phyloP scores from a whole-genome alignment of 2,888 invertebrate species.

The Eupithecia centaureata region DNA sequence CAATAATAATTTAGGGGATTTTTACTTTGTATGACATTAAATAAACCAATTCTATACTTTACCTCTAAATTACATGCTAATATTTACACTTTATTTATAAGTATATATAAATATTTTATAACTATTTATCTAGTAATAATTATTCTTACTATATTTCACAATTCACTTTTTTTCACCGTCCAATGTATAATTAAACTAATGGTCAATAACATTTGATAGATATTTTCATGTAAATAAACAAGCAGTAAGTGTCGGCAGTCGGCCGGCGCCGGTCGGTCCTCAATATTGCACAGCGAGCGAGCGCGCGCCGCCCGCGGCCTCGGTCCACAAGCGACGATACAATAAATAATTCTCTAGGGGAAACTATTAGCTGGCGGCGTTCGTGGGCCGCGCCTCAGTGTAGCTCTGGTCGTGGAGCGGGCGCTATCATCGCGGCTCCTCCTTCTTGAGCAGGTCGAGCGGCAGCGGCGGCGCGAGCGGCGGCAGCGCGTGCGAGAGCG shows the following conservation, averaged over 20 bases:
- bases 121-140: conserved; percentile 75
- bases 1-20: conserved; percentile 83
- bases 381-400: conserved; percentile 50
- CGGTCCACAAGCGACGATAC: conserved; percentile 67
- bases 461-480: conserved; percentile 67
- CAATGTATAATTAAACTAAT: conserved; percentile 84
- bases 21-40: conserved; percentile 81
- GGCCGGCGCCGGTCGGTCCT: conserved; percentile 63
- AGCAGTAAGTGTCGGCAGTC: conserved; percentile 75
- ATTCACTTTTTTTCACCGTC: conserved; percentile 77
- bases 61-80: conserved; percentile 81
- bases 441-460: conserved; percentile 85
- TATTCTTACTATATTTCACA: conserved; percentile 63
- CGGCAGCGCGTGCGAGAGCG: no score
- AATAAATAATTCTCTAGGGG: conserved; percentile 81
- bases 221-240: conserved; percentile 83
- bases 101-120: conserved; percentile 84
- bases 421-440: conserved; percentile 83
- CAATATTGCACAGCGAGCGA: conserved; percentile 75
- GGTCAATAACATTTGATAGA: conserved; percentile 84
- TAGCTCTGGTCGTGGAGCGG: conserved; percentile 55
- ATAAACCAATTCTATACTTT: conserved; percentile 84
- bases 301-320: conserved; percentile 57
- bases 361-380: conserved; percentile 55
- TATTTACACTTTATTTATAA: conserved; percentile 84